Evolutionary conservation across 2,113 vertebrate species (phyloP).

Genomic region (Xerus inauris): DNA sequence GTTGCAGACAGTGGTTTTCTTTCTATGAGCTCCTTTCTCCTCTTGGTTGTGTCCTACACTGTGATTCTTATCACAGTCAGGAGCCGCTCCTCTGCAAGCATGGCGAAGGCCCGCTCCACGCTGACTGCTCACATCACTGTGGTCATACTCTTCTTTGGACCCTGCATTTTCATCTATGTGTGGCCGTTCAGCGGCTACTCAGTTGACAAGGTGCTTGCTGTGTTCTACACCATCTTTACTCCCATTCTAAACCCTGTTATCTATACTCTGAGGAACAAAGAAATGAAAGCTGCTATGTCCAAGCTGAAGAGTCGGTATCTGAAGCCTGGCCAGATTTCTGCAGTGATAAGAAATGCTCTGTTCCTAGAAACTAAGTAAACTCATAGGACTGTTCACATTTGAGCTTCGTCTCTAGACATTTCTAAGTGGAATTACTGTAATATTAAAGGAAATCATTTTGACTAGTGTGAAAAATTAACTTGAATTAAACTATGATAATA

Average conservation of each 20-base stretch:
- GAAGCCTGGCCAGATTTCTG: constrained; percentile 45
- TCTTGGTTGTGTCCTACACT: constrained; percentile 70
- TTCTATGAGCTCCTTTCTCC: constrained; percentile 60
- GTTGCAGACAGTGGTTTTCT: constrained; percentile 75
- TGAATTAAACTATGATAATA: background rate
- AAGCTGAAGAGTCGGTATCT: constrained; percentile 59
- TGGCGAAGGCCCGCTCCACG: constrained; percentile 66
- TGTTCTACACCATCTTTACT: constrained; percentile 77
- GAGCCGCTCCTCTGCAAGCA: constrained; percentile 57
- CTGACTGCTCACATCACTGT: constrained; percentile 72
- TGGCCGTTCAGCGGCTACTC: constrained; percentile 72
- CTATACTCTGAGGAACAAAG: constrained; percentile 76
- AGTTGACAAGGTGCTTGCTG: constrained; percentile 73
- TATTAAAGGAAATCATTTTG: background rate
- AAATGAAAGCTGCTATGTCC: constrained; percentile 73
- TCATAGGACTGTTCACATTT: background rate
- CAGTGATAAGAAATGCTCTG: constrained; percentile 22
- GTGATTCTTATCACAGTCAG: constrained; percentile 69
- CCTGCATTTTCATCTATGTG: constrained; percentile 75
- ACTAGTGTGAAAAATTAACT: background rate
- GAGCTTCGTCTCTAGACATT: background rate
- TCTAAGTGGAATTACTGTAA: background rate
- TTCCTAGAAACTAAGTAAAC: constrained; percentile 30
- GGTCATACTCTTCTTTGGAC: constrained; percentile 72
- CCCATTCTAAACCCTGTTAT: constrained; percentile 76